A percentile compares a stretch with the other conserved stretches of the same genome.
phyloP scores from a whole-genome alignment of 2,113 vertebrate species.

The Tinamus guttatus region DNA sequence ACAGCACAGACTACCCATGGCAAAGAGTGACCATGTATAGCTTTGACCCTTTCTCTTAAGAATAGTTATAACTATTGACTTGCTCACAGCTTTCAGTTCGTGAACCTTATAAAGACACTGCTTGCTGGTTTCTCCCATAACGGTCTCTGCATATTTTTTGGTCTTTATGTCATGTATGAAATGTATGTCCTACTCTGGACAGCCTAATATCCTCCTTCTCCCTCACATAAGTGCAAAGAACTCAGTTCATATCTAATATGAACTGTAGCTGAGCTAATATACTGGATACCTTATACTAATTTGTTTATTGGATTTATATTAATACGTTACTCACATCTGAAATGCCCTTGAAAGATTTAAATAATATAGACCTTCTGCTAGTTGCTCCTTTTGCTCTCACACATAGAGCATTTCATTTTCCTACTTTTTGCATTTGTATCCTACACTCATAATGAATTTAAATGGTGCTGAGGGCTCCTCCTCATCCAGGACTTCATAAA shows the following conservation, averaged over 20 bases:
- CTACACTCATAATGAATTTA: not conserved
- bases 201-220: not conserved
- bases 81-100: not conserved
- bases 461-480: rapidly evolving
- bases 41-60: not conserved
- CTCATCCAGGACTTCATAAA: not conserved
- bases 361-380: not conserved
- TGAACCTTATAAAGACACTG: not conserved
- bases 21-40: not conserved
- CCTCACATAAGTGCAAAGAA: not conserved
- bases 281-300: not conserved
- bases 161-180: not conserved
- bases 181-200: not conserved
- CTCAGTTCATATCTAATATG: not conserved
- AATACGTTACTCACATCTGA: not conserved
- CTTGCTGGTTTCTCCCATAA: not conserved
- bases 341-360: not conserved
- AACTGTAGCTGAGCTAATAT: not conserved
- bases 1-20: not conserved
- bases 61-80: not conserved
- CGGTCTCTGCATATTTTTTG: not conserved
- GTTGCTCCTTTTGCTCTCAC: not conserved
- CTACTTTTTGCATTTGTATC: not conserved
- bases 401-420: not conserved
- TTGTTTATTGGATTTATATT: not conserved